Conservation (phyloP, 2,797 vertebrate genomes). For the Streptopelia turtur region DNA sequence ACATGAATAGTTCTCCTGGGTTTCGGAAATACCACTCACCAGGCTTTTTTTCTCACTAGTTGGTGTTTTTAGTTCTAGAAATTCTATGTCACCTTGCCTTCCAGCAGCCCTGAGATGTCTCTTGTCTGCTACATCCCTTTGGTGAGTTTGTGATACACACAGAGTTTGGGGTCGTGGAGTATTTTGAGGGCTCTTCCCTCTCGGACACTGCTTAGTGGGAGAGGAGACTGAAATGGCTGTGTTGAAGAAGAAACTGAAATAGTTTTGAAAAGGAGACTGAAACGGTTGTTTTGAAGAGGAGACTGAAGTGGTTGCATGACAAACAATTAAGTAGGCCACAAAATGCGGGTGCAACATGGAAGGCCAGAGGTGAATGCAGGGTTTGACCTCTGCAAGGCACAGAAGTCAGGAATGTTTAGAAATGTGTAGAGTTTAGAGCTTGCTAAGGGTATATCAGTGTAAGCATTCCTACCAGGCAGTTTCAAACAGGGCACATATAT, state of each 20-base stretch:
- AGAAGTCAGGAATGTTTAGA: not conserved
- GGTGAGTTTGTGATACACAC: not conserved
- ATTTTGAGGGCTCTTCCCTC: not conserved
- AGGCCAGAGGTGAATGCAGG: not conserved
- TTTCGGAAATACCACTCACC: not conserved
- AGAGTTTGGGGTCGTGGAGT: not conserved
- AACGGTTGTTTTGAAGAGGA: not conserved
- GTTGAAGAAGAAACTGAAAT: not conserved
- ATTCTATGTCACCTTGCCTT: not conserved
- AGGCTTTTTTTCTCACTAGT: not conserved
- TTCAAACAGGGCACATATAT: not conserved
- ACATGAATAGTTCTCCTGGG: not conserved
- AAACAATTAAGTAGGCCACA: not conserved
- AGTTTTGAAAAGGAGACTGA: not conserved
- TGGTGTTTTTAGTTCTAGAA: not conserved
- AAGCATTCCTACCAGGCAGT: not conserved
- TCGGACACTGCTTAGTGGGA: not conserved
- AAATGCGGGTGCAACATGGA: not conserved
- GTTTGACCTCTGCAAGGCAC: not conserved
- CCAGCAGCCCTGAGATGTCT: not conserved
- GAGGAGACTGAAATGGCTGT: no score
- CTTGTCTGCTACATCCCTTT: not conserved
- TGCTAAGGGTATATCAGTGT: not conserved
- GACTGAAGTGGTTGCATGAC: not conserved
- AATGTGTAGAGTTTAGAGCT: not conserved